These are phyloP conservation scores for Latrodectus hesperus DNA, from an alignment of 2,888 invertebrate species.

Conservation along the genomic window DNA sequence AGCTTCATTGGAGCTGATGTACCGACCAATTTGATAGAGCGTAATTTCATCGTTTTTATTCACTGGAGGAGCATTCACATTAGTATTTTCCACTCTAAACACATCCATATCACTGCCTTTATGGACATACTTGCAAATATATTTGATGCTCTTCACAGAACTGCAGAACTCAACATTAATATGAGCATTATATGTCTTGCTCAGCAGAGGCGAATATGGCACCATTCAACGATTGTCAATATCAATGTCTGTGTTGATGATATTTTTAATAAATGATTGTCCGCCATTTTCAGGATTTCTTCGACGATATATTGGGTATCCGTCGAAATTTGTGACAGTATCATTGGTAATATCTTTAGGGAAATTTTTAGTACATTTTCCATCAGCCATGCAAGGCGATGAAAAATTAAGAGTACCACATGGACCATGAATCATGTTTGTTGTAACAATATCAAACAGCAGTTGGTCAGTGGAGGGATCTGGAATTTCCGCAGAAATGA, in stretches of 20 bases:
- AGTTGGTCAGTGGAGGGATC: too few relatives aligned
- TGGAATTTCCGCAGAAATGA: conserved; percentile 70
- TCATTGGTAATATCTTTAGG: conserved; percentile 23
- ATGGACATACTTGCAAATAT: conserved; percentile 25
- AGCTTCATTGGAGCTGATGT: conserved; percentile 71
- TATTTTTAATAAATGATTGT: too few relatives aligned
- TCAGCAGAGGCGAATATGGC: conserved; percentile 23
- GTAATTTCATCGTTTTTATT: too few relatives aligned
- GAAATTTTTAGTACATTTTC: conserved; percentile 41
- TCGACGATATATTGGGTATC: conserved; percentile 44
- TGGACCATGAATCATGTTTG: conserved; percentile 20
- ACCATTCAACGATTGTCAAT: too few relatives aligned
- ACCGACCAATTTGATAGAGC: conserved; percentile 72
- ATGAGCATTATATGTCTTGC: conserved; percentile 22
- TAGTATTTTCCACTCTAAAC: too few relatives aligned
- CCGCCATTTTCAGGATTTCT: too few relatives aligned
- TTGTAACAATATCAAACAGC: too few relatives aligned
- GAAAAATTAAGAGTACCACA: conserved; percentile 24
- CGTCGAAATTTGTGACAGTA: conserved; percentile 31
- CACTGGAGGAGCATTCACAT: too few relatives aligned
- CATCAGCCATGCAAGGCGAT: conserved; percentile 36
- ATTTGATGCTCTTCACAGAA: conserved; percentile 31
- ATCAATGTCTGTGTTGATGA: too few relatives aligned
- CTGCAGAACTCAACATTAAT: conserved; percentile 27
- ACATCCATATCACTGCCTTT: conserved; percentile 29